Conservation (phyloP, 2,113 vertebrate genomes). For the Laterallus jamaicensis region DNA sequence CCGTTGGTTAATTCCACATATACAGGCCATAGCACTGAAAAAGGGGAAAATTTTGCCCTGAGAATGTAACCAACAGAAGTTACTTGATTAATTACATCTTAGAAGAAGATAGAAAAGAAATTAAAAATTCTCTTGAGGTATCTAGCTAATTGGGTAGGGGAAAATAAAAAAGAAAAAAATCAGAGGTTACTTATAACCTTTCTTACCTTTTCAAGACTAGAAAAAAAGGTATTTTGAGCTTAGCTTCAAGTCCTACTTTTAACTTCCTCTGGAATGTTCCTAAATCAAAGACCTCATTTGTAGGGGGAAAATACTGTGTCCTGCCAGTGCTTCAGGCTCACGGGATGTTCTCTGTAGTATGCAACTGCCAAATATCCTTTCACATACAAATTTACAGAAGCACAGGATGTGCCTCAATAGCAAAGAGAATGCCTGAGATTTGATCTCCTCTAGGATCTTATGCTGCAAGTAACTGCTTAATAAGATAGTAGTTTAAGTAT, state of each 20-base stretch:
- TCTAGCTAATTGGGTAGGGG: not conserved
- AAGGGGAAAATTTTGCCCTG: constrained; percentile 16
- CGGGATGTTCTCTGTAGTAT: not conserved
- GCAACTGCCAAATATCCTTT: not conserved
- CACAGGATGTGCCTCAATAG: not conserved
- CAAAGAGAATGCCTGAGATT: not conserved
- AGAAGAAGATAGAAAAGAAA: not conserved
- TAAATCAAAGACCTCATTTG: not conserved
- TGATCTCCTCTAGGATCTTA: not conserved
- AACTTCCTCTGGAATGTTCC: not conserved
- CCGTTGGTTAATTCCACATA: constrained; percentile 89
- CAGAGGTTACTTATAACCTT: not conserved
- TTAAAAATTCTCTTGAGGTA: not conserved
- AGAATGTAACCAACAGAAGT: not conserved
- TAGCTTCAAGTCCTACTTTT: not conserved
- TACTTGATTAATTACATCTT: not conserved
- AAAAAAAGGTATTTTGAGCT: not conserved
- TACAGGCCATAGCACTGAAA: constrained; percentile 86
- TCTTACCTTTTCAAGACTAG: not conserved
- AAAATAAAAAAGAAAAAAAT: not conserved
- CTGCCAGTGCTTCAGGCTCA: not conserved
- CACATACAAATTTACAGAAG: not conserved
- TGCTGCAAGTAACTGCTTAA: not conserved
- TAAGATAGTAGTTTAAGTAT: not conserved
- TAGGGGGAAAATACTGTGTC: not conserved